A percentile compares a stretch with the other conserved stretches of the same genome.
Conservation (phyloP, 2,888 invertebrate genomes). For the Coenonympha arcania region DNA sequence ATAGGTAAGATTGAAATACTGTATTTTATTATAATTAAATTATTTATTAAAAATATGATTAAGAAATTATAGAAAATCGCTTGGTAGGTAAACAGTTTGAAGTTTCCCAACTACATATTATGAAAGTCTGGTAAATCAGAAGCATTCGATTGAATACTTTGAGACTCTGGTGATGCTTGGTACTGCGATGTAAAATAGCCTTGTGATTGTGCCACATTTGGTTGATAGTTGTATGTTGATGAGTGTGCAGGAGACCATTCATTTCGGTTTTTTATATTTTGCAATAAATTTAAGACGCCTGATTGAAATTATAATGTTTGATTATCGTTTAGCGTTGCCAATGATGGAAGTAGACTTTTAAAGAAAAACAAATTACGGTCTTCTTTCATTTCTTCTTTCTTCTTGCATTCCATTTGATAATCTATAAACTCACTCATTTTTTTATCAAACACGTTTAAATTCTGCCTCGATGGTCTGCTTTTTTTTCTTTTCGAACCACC, state of each 20-base stretch:
- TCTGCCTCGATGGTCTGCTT: constrained; percentile 17
- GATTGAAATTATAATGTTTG: background rate
- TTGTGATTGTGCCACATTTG: background rate
- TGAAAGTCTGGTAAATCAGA: background rate
- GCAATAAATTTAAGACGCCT: background rate
- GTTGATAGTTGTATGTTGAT: background rate
- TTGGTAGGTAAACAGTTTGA: background rate
- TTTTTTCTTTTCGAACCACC: constrained; percentile 14
- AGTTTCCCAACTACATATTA: background rate
- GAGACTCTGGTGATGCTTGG: background rate
- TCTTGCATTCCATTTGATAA: background rate
- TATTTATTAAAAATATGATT: background rate
- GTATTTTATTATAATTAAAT: background rate
- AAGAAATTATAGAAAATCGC: background rate
- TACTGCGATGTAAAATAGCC: background rate
- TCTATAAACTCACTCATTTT: constrained; percentile 31
- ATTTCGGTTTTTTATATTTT: background rate
- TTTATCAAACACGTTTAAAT: constrained; percentile 26
- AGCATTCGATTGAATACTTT: background rate
- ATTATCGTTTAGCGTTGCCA: background rate
- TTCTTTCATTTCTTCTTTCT: background rate
- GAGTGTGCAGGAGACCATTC: background rate
- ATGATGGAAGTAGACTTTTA: background rate
- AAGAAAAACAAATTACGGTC: background rate
- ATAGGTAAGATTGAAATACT: background rate